phyloP scores from a whole-genome alignment of 2,888 invertebrate genomes.

The Brachyptera putata region DNA sequence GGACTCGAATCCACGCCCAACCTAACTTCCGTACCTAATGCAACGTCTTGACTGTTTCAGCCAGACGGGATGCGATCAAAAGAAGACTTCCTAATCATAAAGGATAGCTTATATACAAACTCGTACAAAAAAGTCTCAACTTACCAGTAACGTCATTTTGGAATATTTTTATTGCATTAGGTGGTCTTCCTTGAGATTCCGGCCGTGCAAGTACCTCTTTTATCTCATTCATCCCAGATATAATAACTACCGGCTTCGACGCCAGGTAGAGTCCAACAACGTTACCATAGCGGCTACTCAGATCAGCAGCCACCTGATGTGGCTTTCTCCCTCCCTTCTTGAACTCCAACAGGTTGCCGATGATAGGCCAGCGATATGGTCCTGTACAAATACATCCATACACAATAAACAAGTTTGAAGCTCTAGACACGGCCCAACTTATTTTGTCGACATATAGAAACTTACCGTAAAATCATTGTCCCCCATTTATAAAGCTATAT shows the following conservation, averaged over 20 bases:
- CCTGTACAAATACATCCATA: too few relatives aligned
- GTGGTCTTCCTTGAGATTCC: constrained; percentile 18
- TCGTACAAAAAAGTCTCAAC: neutral
- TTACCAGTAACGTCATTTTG: neutral
- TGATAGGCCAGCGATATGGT: neutral
- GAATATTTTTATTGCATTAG: neutral
- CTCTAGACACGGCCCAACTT: too few relatives aligned
- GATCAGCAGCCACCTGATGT: constrained; percentile 4
- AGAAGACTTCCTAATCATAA: too few relatives aligned
- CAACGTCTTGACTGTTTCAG: too few relatives aligned
- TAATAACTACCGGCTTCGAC: constrained; percentile 13
- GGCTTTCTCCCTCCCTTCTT: neutral
- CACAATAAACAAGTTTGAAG: too few relatives aligned
- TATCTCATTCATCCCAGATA: constrained; percentile 22
- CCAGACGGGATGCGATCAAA: too few relatives aligned
- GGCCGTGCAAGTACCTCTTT: constrained; percentile 17
- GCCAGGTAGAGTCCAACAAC: constrained; percentile 18
- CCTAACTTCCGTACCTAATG: too few relatives aligned
- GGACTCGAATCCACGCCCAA: too few relatives aligned
- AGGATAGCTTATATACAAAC: too few relatives aligned
- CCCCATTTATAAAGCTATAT: too few relatives aligned
- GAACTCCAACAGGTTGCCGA: neutral
- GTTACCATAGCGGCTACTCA: constrained; percentile 17
- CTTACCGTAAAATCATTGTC: too few relatives aligned
- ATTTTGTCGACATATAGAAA: too few relatives aligned